These are phyloP conservation scores for Apodemia duryi DNA, from an alignment of 2,888 invertebrate species.

Conservation along the genomic window DNA sequence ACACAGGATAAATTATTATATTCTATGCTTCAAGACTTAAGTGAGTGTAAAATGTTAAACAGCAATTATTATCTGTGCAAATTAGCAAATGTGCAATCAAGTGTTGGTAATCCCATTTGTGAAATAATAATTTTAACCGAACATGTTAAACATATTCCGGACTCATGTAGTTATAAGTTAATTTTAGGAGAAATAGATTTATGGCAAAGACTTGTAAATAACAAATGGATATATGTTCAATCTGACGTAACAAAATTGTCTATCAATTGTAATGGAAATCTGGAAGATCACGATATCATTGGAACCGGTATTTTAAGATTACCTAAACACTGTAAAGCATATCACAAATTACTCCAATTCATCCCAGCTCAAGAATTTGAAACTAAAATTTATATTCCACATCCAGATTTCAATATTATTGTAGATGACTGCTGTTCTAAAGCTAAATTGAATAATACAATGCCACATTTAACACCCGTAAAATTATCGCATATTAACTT, in stretches of 20 bases:
- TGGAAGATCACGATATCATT: neutral
- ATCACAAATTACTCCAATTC: neutral
- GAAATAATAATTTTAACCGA: neutral
- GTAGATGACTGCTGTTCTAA: neutral
- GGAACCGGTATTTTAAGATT: neutral
- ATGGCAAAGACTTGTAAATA: slow-evolving; percentile 2
- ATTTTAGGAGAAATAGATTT: neutral
- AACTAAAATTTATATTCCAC: slow-evolving; percentile 2
- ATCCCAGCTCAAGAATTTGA: neutral
- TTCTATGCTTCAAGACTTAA: neutral
- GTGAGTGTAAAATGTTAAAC: neutral
- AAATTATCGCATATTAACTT: too few species aligned
- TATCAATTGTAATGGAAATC: too few species aligned
- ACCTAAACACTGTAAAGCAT: neutral
- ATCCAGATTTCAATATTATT: neutral
- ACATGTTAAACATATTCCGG: neutral
- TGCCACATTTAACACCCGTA: neutral
- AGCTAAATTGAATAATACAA: neutral
- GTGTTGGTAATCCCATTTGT: neutral
- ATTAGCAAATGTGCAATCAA: neutral
- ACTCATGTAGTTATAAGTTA: slow-evolving; percentile 1
- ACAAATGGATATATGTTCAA: neutral
- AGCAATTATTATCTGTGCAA: slow-evolving; percentile 1
- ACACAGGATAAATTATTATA: neutral
- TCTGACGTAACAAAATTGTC: neutral